A percentile compares a stretch with the other conserved stretches of the same genome.
phyloP scores from a whole-genome alignment of 2,797 vertebrate species.

The Hydrolagus colliei region DNA sequence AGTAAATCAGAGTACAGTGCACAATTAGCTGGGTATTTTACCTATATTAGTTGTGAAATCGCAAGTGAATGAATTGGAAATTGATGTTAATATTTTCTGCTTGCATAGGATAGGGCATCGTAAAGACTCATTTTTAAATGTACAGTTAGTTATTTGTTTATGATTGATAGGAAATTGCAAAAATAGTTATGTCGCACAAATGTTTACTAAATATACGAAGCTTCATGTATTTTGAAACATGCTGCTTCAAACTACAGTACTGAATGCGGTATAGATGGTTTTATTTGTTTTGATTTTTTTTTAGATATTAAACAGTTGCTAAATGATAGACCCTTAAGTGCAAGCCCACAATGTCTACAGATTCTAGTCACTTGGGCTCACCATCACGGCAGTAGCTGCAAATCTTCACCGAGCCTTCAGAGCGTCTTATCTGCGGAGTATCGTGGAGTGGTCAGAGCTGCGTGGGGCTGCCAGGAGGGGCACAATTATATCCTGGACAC shows the following conservation, averaged over 20 bases:
- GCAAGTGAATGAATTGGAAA: background rate
- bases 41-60: background rate
- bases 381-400: conserved; percentile 65
- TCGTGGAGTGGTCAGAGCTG: conserved; percentile 65
- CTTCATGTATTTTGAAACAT: background rate
- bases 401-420: conserved; percentile 67
- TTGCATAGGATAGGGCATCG: background rate
- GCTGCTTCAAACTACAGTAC: background rate
- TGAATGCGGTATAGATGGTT: background rate
- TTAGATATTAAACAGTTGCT: conserved; percentile 18
- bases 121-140: background rate
- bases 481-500: conserved; percentile 79
- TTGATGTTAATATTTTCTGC: background rate
- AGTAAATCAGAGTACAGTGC: background rate
- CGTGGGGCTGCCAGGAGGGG: conserved; percentile 77
- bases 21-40: background rate
- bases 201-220: background rate
- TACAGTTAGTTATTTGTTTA: no score
- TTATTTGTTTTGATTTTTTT: background rate
- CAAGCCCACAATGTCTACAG: conserved; percentile 71
- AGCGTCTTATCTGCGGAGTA: conserved; percentile 73
- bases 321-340: background rate
- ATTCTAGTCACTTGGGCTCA: conserved; percentile 81
- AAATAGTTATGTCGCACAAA: background rate
- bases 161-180: background rate